A percentile compares a stretch with the other conserved stretches of the same genome.
Conservation (phyloP, 2,888 invertebrate genomes). For the Heliothis peltigera region DNA sequence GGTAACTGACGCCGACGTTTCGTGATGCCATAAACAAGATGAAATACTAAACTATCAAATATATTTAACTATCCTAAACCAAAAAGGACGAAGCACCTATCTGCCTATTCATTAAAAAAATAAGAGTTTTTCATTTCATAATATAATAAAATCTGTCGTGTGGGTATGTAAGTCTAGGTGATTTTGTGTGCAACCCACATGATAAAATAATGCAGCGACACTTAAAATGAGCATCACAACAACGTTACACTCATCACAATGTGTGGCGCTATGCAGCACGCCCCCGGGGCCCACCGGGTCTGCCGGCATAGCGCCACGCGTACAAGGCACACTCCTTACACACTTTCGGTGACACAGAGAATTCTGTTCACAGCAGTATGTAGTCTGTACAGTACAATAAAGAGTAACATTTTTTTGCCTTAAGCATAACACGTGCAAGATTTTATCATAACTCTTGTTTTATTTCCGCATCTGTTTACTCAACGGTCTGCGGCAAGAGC, state of each 20-base stretch:
- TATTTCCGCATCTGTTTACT: constrained; percentile 2
- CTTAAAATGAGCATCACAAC: constrained; percentile 49
- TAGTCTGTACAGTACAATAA: background rate
- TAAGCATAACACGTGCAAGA: background rate
- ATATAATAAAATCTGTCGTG: constrained; percentile 4
- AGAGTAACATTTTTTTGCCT: background rate
- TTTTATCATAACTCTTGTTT: background rate
- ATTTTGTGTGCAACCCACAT: constrained; percentile 4
- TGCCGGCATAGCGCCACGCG: background rate
- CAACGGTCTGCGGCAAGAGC: background rate
- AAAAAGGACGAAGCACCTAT: no score
- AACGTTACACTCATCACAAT: constrained; percentile 57
- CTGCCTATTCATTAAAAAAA: no score
- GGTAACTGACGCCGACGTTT: no score
- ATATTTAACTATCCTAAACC: no score
- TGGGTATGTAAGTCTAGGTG: constrained; percentile 1
- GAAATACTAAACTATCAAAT: no score
- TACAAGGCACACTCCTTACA: constrained; percentile 2
- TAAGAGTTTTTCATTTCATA: background rate
- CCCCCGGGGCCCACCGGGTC: constrained; percentile 16
- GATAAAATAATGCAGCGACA: constrained; percentile 42
- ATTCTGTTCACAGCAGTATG: background rate
- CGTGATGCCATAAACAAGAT: no score
- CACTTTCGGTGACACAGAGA: background rate
- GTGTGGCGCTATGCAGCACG: constrained; percentile 48